A percentile compares a stretch with the other conserved stretches of the same genome.
Conservation (phyloP, 2,113 vertebrate genomes). For the Cephalopholis sonnerati region DNA sequence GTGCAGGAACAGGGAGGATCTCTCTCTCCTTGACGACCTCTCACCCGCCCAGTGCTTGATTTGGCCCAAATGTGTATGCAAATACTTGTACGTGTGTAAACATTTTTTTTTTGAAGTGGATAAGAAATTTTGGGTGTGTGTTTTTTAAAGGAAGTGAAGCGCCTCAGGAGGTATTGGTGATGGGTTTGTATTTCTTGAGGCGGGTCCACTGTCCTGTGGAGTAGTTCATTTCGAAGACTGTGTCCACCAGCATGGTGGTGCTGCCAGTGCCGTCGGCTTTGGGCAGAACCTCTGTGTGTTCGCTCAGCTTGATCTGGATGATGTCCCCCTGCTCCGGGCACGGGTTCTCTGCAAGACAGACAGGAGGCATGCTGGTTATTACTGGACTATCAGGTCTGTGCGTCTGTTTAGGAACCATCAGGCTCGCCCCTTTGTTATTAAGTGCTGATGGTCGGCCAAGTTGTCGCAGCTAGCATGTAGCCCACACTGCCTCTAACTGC, state of each 20-base stretch:
- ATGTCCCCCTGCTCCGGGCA: constrained; percentile 99
- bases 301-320: constrained; percentile 99
- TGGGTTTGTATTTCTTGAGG: constrained; percentile 99
- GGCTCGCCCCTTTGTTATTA: no score
- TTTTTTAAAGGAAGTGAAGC: not conserved
- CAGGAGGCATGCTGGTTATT: not conserved
- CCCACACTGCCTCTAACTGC: no score
- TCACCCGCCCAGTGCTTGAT: constrained; percentile 46
- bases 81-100: constrained; percentile 60
- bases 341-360: constrained; percentile 91
- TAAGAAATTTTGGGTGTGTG: constrained; percentile 10
- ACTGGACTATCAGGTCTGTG: not conserved
- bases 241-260: constrained; percentile 99
- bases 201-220: constrained; percentile 99
- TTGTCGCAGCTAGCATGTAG: no score
- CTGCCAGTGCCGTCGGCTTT: constrained; percentile 97
- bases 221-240: constrained; percentile 99
- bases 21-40: constrained; percentile 47
- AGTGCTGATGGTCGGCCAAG: no score
- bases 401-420: not conserved
- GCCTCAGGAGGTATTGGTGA: constrained; percentile 93
- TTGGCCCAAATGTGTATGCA: constrained; percentile 75
- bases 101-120: constrained; percentile 21
- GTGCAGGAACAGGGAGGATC: constrained; percentile 69
- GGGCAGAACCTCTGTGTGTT: constrained; percentile 95